phyloP scores from a whole-genome alignment of 1,140 invertebrate species.

The Lordiphosa mommai region DNA sequence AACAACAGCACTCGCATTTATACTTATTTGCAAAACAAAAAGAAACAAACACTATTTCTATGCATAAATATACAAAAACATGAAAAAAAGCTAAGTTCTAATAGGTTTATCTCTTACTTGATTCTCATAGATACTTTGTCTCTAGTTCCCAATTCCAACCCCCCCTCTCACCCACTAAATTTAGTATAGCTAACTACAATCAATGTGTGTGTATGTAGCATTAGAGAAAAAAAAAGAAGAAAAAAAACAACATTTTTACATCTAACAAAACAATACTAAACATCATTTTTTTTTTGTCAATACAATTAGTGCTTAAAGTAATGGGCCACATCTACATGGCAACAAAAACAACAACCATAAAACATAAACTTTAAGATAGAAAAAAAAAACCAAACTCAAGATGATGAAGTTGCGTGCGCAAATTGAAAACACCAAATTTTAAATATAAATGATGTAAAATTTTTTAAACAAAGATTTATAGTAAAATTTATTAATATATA shows the following conservation, averaged over 20 bases:
- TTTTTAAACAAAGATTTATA: constrained; percentile 75
- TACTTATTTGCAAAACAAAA: constrained; percentile 11
- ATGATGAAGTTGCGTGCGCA: constrained; percentile 36
- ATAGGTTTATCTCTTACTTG: neutral
- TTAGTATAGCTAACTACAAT: constrained; percentile 56
- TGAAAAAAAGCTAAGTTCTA: constrained; percentile 35
- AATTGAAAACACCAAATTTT: constrained; percentile 73
- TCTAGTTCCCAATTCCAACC: too few relatives aligned
- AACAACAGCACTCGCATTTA: constrained; percentile 74
- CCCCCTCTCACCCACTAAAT: constrained; percentile 8
- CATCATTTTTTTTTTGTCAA: constrained; percentile 41
- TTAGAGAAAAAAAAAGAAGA: constrained; percentile 16
- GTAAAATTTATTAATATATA: constrained; percentile 71
- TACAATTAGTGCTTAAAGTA: constrained; percentile 34
- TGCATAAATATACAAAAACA: too few relatives aligned
- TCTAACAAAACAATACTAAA: constrained; percentile 7
- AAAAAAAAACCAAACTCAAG: constrained; percentile 22
- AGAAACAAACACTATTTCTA: neutral
- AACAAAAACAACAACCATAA: neutral
- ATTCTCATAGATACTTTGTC: too few relatives aligned
- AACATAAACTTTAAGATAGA: constrained; percentile 20
- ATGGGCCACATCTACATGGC: constrained; percentile 72
- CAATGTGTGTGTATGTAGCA: constrained; percentile 66
- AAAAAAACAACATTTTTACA: constrained; percentile 5
- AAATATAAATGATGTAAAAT: constrained; percentile 50